These are phyloP conservation scores for Epirrita christyi DNA, from an alignment of 2,888 invertebrate genomes.

Conservation along the genomic window DNA sequence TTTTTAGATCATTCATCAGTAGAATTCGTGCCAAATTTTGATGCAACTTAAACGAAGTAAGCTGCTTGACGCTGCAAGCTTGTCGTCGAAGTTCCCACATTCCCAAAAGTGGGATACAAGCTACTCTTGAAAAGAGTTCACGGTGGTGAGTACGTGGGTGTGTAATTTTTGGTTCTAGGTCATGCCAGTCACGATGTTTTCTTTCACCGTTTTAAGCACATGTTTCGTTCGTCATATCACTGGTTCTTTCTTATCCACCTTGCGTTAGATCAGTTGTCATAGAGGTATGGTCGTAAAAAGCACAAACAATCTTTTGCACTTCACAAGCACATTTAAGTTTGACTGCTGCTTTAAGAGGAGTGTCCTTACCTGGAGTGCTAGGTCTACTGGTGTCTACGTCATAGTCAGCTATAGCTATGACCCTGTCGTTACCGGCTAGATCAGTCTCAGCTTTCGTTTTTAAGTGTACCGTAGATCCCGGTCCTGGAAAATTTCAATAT, in stretches of 20 bases:
- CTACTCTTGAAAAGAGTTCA: too few species aligned
- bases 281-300: too few species aligned
- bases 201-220: background rate
- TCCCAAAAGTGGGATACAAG: too few species aligned
- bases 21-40: too few species aligned
- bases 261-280: too few species aligned
- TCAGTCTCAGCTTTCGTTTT: slow-evolving; percentile 78
- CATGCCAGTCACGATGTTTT: background rate
- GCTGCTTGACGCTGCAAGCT: too few species aligned
- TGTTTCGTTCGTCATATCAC: background rate
- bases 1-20: background rate
- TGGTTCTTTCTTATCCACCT: too few species aligned
- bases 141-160: too few species aligned
- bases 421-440: slow-evolving; percentile 76
- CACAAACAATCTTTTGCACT: too few species aligned
- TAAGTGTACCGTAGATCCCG: slow-evolving; percentile 84
- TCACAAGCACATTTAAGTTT: too few species aligned
- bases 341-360: background rate
- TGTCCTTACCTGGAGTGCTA: slow-evolving; percentile 80
- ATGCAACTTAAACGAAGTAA: too few species aligned
- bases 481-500: slow-evolving; percentile 59
- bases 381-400: slow-evolving; percentile 86
- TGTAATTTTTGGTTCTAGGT: background rate
- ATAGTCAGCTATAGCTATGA: slow-evolving; percentile 84
- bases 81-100: too few species aligned